Evolutionary conservation across 2,888 invertebrate species (phyloP), one percentile per base, ranked within the genome.

Genomic region (Drosophila falleni): DNA sequence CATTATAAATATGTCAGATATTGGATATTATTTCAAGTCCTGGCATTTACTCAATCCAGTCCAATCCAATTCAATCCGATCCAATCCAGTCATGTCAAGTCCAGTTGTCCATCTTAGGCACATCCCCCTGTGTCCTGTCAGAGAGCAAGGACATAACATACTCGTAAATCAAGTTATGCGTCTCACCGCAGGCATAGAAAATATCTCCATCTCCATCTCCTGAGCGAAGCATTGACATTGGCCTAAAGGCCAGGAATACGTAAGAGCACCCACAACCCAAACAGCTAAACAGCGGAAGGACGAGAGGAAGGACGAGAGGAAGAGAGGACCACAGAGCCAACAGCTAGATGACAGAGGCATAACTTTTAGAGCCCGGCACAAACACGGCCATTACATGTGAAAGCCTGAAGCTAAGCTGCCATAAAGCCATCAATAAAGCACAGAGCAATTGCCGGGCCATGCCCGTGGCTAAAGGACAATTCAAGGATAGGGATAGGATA

Each of bases 341-440:
- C 23, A 23, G 33, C 53, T 44, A 9, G 66, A 59, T 60, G 55
- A 71, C 67, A 69, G 70, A 66, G 76, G 86, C 80, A 85, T 82
- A 78, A 84, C 78, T 82, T 87, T 84, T 80, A 80, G 76, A 72
- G 71, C 47, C 66, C 35, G 56, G 51, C 86, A 83, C 73, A 84
- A 82, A 87, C 82, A 85, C 62, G 85, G 55, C 81, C 87, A 84
- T 84, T 84, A 84, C 84, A 87, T 85, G 78, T 85, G 87, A 71
- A 82, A 80, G 80, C 74, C 82, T 60, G 53, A 41, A 60, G 76
- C 66, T 71, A 61, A 79, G 62, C 78, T 67, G 72, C 69, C 72
- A 69, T 72, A 77, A 73, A 81, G 82, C 80, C 86, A 82, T 85
- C 87, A 85, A 84, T 85, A 85, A 85, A 78, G 81, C 78, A 78